These are phyloP conservation scores for Hybognathus amarus DNA, from an alignment of 2,797 vertebrate species.

Conservation along the genomic window DNA sequence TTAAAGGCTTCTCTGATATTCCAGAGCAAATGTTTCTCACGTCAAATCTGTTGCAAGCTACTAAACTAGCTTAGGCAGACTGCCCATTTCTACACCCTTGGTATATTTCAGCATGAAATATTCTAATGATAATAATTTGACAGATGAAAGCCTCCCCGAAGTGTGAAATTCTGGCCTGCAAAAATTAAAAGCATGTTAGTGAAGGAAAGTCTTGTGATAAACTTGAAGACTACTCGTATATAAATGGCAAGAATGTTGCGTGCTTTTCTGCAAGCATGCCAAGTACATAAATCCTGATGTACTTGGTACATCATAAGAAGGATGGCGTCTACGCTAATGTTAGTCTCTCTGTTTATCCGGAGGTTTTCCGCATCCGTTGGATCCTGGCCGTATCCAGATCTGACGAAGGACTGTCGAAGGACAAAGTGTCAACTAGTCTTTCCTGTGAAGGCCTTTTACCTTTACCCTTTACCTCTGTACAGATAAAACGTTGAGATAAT, in stretches of 20 bases:
- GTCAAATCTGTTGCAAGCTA: slow-evolving; percentile 19
- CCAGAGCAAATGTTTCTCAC: slow-evolving; percentile 21
- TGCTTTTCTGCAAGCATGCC: slow-evolving; percentile 9
- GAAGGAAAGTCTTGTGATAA: slow-evolving; percentile 32
- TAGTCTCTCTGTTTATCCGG: too few species aligned
- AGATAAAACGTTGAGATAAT: too few species aligned
- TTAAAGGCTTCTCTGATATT: slow-evolving; percentile 35
- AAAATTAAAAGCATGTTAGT: slow-evolving; percentile 32
- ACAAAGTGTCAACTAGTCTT: too few species aligned
- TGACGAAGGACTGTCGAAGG: too few species aligned
- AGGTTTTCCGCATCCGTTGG: too few species aligned
- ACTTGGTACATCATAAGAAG: too few species aligned
- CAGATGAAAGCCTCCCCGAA: slow-evolving; percentile 41
- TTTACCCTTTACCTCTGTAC: too few species aligned
- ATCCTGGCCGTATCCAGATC: too few species aligned
- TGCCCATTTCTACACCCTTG: slow-evolving; percentile 35
- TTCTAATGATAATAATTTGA: slow-evolving; percentile 44
- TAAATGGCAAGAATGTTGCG: slow-evolving; percentile 27
- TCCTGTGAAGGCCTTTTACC: too few species aligned
- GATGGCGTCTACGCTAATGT: too few species aligned
- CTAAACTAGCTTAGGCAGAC: slow-evolving; percentile 8
- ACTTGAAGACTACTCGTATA: slow-evolving; percentile 30
- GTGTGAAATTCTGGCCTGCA: slow-evolving; percentile 36
- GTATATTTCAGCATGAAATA: slow-evolving; percentile 47
- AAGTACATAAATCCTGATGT: too few species aligned